Evolutionary conservation across 2,113 vertebrate species (phyloP), one percentile per base, ranked within the genome.

Genomic region (Perca flavescens): DNA sequence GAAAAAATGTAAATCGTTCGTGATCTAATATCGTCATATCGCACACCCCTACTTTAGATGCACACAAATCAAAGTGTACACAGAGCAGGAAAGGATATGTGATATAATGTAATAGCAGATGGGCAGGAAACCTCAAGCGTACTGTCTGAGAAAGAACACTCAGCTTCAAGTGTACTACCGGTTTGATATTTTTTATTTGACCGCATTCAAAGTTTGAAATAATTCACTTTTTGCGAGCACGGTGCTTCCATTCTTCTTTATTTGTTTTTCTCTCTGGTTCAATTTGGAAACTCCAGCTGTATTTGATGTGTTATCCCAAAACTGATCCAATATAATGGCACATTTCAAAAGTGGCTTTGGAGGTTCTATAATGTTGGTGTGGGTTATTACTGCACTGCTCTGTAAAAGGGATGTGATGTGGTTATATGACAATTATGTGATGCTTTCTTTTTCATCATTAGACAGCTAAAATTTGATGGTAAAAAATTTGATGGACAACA

Each of bases 21-120:
- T 43, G 40, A 43, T 43, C 40, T 43, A 43, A 43, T 43, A 43
- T 11, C 9, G 6, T 43, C 40, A 43, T 40, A 36, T 36, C 36
- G 6, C 36, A 36, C 40, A 10, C 40, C 8, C 2, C 40, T 40
- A 40, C 4, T 65, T 77, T 17, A 46, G 28, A 74, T 52, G 21
- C 28, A 60, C 54, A 72, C 34, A 75, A 71, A 82, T 79, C 80
- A 78, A 52, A 77, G 13, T 47, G 15, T 36, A 58, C 19, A 56
- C 17, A 43, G 46, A 57, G 72, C 21, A 53, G 47, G 46, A 57
- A 49, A 56, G 16, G 3, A 74, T 6, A 79, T 46, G 56, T 25
- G 60, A 36, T 43, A 28, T 21, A 60, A 25, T 25, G 21, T 12
- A 53, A 53, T 9, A 46, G 15, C 21, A 64, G 2, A 43, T 43